A percentile compares a stretch with the other conserved stretches of the same genome.
Evolutionary conservation across 2,113 vertebrate species (phyloP).

Genomic region (Pholis gunnellus): DNA sequence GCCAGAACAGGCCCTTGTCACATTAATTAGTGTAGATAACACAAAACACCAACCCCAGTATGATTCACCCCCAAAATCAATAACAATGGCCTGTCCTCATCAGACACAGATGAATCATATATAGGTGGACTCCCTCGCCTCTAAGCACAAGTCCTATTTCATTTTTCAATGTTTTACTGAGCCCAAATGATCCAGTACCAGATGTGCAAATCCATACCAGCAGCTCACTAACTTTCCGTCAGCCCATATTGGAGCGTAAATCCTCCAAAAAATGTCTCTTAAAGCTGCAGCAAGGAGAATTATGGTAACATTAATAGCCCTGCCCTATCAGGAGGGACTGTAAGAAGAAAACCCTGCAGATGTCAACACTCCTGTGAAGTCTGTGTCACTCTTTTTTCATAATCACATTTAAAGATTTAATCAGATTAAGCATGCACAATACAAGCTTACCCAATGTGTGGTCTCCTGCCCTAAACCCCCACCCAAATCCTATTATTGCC

Average conservation of each 20-base stretch:
- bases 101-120: conserved; percentile 49
- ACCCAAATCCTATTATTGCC: conserved; percentile 81
- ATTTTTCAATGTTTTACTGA: conserved; percentile 34
- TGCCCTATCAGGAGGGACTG: conserved; percentile 47
- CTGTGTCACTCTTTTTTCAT: conserved; percentile 80
- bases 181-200: conserved; percentile 53
- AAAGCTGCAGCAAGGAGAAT: conserved; percentile 41
- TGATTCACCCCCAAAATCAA: conserved; percentile 47
- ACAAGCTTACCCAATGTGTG: conserved; percentile 82
- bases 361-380: conserved; percentile 81
- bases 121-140: conserved; percentile 43
- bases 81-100: conserved; percentile 48
- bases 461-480: conserved; percentile 74
- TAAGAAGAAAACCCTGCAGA: conserved; percentile 45
- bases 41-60: conserved; percentile 26
- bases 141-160: conserved; percentile 37
- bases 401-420: conserved; percentile 82
- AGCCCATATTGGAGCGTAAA: conserved; percentile 43
- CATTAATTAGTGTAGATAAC: conserved; percentile 41
- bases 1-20: conserved; percentile 41
- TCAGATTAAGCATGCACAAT: conserved; percentile 83
- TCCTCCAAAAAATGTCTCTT: conserved; percentile 57
- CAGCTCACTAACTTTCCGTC: conserved; percentile 40
- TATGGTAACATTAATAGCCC: conserved; percentile 53
- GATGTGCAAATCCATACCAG: conserved; percentile 61